These are phyloP conservation scores for Amyelois transitella DNA, from an alignment of 1,140 invertebrate species.

Conservation along the genomic window DNA sequence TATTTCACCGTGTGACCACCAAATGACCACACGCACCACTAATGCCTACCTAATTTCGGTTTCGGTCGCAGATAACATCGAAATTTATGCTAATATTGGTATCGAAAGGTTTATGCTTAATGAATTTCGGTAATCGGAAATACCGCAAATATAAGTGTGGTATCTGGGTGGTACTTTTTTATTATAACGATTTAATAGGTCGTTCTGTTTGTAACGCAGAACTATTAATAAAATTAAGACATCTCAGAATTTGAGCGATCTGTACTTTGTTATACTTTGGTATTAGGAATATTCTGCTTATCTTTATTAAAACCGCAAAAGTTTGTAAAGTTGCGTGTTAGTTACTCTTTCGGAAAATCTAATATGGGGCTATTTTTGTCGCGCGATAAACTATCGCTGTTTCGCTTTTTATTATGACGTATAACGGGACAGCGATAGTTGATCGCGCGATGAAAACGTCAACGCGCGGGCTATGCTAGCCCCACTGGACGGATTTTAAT, in stretches of 20 bases:
- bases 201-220: neutral
- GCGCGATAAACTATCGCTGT: too few relatives aligned
- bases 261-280: too few relatives aligned
- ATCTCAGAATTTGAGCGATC: neutral
- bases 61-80: conserved; percentile 46
- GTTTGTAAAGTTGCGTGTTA: too few relatives aligned
- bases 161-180: conserved; percentile 21
- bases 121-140: conserved; percentile 60
- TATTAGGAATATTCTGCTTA: too few relatives aligned
- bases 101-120: conserved; percentile 39
- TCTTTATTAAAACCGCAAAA: too few relatives aligned
- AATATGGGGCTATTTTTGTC: too few relatives aligned
- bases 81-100: conserved; percentile 52
- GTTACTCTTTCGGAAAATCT: too few relatives aligned
- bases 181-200: neutral
- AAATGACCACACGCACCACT: conserved; percentile 31
- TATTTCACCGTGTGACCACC: conserved; percentile 27
- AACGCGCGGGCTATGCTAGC: too few relatives aligned
- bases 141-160: conserved; percentile 42
- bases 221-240: neutral
- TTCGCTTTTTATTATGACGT: too few relatives aligned
- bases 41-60: conserved; percentile 52
- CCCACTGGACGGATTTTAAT: too few relatives aligned
- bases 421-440: too few relatives aligned
- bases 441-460: too few relatives aligned